Evolutionary conservation across 1,140 invertebrate species (phyloP), one percentile per base, ranked within the genome.

Genomic region (Frieseomelitta varia): DNA sequence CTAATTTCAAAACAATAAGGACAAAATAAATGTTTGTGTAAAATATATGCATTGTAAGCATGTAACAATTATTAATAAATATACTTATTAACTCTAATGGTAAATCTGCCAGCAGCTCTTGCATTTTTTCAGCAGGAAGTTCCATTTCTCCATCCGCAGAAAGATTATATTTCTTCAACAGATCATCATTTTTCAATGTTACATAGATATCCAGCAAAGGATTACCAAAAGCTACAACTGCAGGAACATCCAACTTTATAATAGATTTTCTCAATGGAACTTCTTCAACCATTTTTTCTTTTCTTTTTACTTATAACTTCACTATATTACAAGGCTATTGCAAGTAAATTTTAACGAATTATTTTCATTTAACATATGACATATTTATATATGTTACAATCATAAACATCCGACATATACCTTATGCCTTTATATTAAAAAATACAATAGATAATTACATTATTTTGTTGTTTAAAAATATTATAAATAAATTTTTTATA

Each of bases 141-240:
- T 96, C 95, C 24, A 90, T 92, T 91, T 96, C 94, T 34, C 92
- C 94, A 85, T 96, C 95, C 17, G 92, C 86, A 75, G 93, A 90
- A 4, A 96, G 92, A 84, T 93, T 94, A 93, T 95, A 96, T 93
- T 96, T 96, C 76, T 95, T 85, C 56, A 97, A 90, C 53, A 97
- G 92, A 68, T 94, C 92, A 12, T 93, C 88, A 85, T 95, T 94
- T 39, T 93, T 89, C 34, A 96, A 91, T 68, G 92, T 93, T 30
- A 96, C 95, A 68, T 95, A 95, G n/a, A 96, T 95, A 89, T 97
- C 97, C 75, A 97, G 85, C 55, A 97, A 92, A 39, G 96, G 96
- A 93, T 97, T 97, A 24, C 96, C 96, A 90, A 96, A 96, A n/a
- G 94, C 94, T 85, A 93, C 87, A 51, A 95, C 84, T 14, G 92